Evolutionary conservation across 2,888 invertebrate species (phyloP).

Genomic region (Ethmia dodecea): DNA sequence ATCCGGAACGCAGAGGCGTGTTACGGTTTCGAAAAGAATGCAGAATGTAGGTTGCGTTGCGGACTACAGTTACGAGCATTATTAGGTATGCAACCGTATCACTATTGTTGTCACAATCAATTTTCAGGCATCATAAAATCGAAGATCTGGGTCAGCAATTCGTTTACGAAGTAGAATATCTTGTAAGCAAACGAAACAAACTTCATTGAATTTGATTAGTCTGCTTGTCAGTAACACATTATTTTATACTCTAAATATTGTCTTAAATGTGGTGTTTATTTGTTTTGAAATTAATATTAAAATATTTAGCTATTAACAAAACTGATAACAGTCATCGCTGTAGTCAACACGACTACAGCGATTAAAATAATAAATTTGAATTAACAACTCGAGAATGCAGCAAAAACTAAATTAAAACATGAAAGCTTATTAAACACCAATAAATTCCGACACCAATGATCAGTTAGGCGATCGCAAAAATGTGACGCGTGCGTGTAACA

Average conservation of each 20-base stretch:
- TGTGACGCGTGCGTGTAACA: slow-evolving; percentile 36
- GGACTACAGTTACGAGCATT: slow-evolving; percentile 69
- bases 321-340: too few relatives aligned
- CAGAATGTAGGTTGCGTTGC: slow-evolving; percentile 74
- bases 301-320: too few relatives aligned
- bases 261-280: too few relatives aligned
- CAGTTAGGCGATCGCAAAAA: slow-evolving; percentile 29
- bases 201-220: too few relatives aligned
- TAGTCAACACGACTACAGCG: too few relatives aligned
- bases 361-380: too few relatives aligned
- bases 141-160: slow-evolving; percentile 23
- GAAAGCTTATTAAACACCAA: slow-evolving; percentile 26
- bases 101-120: slow-evolving; percentile 51
- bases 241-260: too few relatives aligned
- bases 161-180: too few relatives aligned
- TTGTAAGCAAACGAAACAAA: too few relatives aligned
- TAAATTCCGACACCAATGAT: slow-evolving; percentile 29
- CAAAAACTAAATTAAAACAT: slow-evolving; percentile 25
- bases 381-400: too few relatives aligned
- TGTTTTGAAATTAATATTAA: too few relatives aligned
- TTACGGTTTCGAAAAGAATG: slow-evolving; percentile 77
- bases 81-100: slow-evolving; percentile 58
- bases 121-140: slow-evolving; percentile 38
- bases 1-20: slow-evolving; percentile 74
- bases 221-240: too few relatives aligned